Base-by-base conservation (phyloP, 2,888 invertebrate species). In the Pandemis heparana region DNA sequence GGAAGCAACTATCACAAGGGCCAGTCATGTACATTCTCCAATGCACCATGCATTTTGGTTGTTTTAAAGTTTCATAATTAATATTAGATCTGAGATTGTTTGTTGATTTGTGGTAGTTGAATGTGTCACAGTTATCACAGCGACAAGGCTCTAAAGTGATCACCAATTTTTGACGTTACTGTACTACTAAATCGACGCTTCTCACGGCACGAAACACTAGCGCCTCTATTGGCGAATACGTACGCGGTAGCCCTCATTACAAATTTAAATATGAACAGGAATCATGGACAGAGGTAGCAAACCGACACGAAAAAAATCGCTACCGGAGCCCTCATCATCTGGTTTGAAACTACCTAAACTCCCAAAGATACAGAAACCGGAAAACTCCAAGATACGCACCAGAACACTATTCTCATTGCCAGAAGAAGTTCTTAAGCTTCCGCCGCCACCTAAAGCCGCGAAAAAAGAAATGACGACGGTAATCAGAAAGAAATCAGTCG, bases 381-480 rank as follows among this genome's bases (percentile, higher is more conserved):
- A 95, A 46, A 95, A 95, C 82, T 95, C 95, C 78, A 94, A 95
- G 85, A 92, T 95, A 75, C 87, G 94, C 75, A 94, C 95, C 23
- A 91, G 95, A 69, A 95, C 96, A 0, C 81, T 96, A 71, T 96
- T 96, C 87, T 95, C 96, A 2, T 84, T 97, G 68, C 96, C 97
- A 0, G 95, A 96, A 64, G 95, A 96, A 86, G 87, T 96, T 70
- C 84, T 95, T 38, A 92, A 94, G 78, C 87, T 95, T 75, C 94
- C 94, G 41, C 86, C 91, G 46, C 87, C 91, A 38, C 82, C 84
- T 23, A 92, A 87, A 80, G 89, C 91, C 23, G 87, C 89, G 6
- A 89, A 86, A 79, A 76, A 89, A 80, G 83, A 85, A 39, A 81
- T 86, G n/a, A 89, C 84, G 78, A 80, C 82, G 32, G 81, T 77